phyloP scores from a whole-genome alignment of 2,888 invertebrate species.

The Drosophila paracracens region DNA sequence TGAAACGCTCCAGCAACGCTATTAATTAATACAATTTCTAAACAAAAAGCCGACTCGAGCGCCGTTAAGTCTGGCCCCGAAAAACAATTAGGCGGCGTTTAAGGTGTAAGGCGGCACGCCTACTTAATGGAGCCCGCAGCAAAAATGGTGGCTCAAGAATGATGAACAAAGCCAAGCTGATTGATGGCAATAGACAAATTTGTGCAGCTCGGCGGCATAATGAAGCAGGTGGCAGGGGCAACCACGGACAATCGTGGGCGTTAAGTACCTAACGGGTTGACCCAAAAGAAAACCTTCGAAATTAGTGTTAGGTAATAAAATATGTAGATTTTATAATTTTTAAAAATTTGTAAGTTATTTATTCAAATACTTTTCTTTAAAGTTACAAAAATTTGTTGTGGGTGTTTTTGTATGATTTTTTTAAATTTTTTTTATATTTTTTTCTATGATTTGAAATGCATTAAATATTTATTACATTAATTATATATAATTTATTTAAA shows the following conservation, averaged over 20 bases:
- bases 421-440: conserved; percentile 17
- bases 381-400: conserved; percentile 66
- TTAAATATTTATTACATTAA: conserved; percentile 61
- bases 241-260: conserved; percentile 20
- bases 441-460: conserved; percentile 48
- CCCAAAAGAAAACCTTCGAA: background rate
- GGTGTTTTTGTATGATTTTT: conserved; percentile 24
- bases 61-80: conserved; percentile 50
- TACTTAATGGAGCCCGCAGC: conserved; percentile 46
- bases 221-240: conserved; percentile 33
- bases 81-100: conserved; percentile 73
- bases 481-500: conserved; percentile 51
- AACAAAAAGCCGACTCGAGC: conserved; percentile 53
- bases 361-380: conserved; percentile 66
- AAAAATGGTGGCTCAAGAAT: conserved; percentile 28
- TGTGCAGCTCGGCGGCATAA: conserved; percentile 33
- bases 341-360: conserved; percentile 72
- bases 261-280: conserved; percentile 12
- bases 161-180: conserved; percentile 59
- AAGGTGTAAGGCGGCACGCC: conserved; percentile 71
- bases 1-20: conserved; percentile 52
- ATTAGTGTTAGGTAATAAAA: background rate
- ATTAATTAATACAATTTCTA: conserved; percentile 67
- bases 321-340: conserved; percentile 42
- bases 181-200: conserved; percentile 66